Percentiles rank a stretch among this genome's conserved stretches.
phyloP scores from a whole-genome alignment of 2,797 vertebrate species.

The Hoplostethus mediterraneus region DNA sequence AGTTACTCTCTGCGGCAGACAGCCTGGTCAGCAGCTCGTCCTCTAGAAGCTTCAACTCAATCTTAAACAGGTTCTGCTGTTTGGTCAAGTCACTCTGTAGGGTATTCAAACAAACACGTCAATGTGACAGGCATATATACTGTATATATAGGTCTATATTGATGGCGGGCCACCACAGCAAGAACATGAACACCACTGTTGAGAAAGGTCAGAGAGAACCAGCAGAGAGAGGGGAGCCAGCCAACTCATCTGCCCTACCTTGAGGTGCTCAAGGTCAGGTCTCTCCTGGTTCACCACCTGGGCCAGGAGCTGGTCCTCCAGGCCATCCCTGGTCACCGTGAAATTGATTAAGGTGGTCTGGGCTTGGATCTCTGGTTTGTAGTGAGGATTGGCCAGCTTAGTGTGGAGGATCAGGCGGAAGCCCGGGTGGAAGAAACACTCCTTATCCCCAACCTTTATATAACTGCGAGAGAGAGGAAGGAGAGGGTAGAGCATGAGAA shows the following conservation, averaged over 20 bases:
- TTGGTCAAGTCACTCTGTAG: slow-evolving; percentile 84
- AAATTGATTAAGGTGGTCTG: slow-evolving; percentile 86
- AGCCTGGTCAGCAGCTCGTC: slow-evolving; percentile 85
- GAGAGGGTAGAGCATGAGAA: not conserved
- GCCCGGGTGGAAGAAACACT: slow-evolving; percentile 80
- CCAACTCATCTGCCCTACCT: slow-evolving; percentile 68
- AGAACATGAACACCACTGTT: no score
- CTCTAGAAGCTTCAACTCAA: slow-evolving; percentile 89
- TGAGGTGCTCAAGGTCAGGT: slow-evolving; percentile 80
- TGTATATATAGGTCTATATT: not conserved
- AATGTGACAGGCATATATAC: not conserved
- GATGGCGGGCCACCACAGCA: not conserved
- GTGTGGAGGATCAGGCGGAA: slow-evolving; percentile 86
- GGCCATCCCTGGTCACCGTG: slow-evolving; percentile 76
- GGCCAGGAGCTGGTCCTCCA: slow-evolving; percentile 86
- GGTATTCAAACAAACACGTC: not conserved
- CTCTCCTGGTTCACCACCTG: slow-evolving; percentile 85
- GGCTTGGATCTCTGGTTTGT: slow-evolving; percentile 86
- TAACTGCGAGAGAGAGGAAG: slow-evolving; percentile 67
- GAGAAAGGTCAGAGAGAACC: not conserved
- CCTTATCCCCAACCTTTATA: slow-evolving; percentile 87
- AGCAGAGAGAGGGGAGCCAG: not conserved
- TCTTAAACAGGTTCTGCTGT: slow-evolving; percentile 91
- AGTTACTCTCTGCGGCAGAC: slow-evolving; percentile 85
- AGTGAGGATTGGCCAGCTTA: slow-evolving; percentile 84